phyloP scores from a whole-genome alignment of 1,140 invertebrate species.

The Halyomorpha halys region DNA sequence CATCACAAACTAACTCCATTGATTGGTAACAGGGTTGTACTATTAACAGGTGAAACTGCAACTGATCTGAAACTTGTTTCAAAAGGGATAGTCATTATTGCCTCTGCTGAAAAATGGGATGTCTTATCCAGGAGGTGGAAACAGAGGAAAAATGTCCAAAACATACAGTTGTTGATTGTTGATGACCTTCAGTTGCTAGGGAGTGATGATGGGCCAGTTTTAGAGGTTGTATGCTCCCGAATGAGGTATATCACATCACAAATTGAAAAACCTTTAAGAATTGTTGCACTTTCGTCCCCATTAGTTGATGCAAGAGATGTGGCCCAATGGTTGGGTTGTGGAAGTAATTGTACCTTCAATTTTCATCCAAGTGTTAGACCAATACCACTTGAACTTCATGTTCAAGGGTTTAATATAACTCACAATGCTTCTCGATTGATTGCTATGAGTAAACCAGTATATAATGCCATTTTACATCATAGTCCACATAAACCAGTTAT shows the following conservation, averaged over 20 bases:
- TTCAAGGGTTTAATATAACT: slow-evolving; percentile 95
- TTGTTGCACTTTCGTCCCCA: slow-evolving; percentile 90
- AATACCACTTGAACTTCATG: slow-evolving; percentile 86
- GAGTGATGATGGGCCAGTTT: slow-evolving; percentile 79
- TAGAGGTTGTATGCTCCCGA: slow-evolving; percentile 94
- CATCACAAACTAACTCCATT: slow-evolving; percentile 70
- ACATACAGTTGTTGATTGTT: slow-evolving; percentile 91
- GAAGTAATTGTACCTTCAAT: slow-evolving; percentile 87
- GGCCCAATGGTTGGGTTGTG: slow-evolving; percentile 92
- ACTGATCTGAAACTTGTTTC: slow-evolving; percentile 89
- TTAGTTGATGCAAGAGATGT: slow-evolving; percentile 92
- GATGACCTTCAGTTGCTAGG: slow-evolving; percentile 89
- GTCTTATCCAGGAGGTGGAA: slow-evolving; percentile 97
- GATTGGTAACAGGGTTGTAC: slow-evolving; percentile 78
- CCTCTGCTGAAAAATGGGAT: slow-evolving; percentile 98
- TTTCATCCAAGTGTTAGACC: slow-evolving; percentile 97
- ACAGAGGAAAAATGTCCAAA: slow-evolving; percentile 95
- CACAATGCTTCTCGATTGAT: slow-evolving; percentile 91
- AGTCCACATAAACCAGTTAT: slow-evolving; percentile 82
- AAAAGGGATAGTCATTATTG: slow-evolving; percentile 90
- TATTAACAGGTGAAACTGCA: slow-evolving; percentile 95
- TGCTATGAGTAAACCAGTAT: slow-evolving; percentile 95
- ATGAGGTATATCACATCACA: slow-evolving; percentile 97
- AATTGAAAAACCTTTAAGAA: slow-evolving; percentile 84
- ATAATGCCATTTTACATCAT: slow-evolving; percentile 83